phyloP scores from a whole-genome alignment of 2,888 invertebrate genomes.

The Apeira syringaria region DNA sequence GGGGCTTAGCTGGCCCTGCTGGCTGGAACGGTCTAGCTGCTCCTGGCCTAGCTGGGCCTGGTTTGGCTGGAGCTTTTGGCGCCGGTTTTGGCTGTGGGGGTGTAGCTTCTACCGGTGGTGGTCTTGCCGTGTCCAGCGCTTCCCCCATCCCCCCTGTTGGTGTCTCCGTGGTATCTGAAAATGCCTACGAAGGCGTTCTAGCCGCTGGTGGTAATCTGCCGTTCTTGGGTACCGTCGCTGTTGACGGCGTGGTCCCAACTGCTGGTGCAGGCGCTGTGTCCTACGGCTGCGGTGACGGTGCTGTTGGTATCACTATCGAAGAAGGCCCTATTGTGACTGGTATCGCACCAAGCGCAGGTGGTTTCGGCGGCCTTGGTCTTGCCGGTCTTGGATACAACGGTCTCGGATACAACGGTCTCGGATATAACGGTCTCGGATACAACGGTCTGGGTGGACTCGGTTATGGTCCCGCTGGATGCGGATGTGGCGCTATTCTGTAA shows the following conservation, averaged over 20 bases:
- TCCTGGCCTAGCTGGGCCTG: constrained; percentile 1
- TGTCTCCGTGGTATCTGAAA: constrained; percentile 23
- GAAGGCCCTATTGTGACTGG: constrained; percentile 17
- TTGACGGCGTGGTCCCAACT: constrained; percentile 42
- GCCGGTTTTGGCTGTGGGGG: constrained; percentile 14
- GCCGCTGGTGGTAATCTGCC: constrained; percentile 35
- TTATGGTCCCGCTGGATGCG: constrained; percentile 12
- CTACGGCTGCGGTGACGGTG: constrained; percentile 22
- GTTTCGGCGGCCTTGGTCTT: constrained; percentile 4
- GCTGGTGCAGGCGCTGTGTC: constrained; percentile 37
- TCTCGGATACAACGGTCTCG: constrained; percentile 5
- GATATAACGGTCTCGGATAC: constrained; percentile 4
- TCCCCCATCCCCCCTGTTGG: constrained; percentile 22
- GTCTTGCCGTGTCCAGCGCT: no score
- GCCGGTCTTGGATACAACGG: constrained; percentile 7
- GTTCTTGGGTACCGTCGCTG: constrained; percentile 35
- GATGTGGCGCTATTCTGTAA: constrained; percentile 1
- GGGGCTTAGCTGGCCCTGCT: constrained; percentile 1
- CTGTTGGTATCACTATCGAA: constrained; percentile 13
- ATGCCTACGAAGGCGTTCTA: constrained; percentile 7
- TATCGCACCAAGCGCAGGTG: constrained; percentile 4
- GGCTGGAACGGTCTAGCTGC: constrained; percentile 5
- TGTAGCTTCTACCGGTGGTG: neutral
- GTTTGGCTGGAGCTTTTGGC: constrained; percentile 1
- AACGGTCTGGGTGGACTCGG: constrained; percentile 9